Conservation (phyloP, 2,113 vertebrate species). For the Murina feae region DNA sequence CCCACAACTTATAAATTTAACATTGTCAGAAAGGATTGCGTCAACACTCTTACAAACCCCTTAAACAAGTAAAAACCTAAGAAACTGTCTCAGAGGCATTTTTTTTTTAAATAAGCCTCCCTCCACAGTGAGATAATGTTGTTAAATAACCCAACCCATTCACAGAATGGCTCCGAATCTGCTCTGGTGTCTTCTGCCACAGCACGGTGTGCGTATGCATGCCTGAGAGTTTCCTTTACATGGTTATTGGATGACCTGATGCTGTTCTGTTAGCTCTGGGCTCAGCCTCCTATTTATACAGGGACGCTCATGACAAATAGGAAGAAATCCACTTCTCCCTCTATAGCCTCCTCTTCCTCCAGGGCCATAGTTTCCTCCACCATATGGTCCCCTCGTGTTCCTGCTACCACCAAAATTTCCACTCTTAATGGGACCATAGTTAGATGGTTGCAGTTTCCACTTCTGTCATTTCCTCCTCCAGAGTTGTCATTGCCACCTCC, state of each 20-base stretch:
- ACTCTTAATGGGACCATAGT: conserved; percentile 88
- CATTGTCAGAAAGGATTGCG: conserved; percentile 91
- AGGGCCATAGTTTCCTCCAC: conserved; percentile 79
- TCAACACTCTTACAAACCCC: conserved; percentile 90
- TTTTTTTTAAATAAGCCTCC: conserved; percentile 91
- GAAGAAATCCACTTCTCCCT: no score
- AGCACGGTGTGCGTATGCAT: no score
- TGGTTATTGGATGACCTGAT: no score
- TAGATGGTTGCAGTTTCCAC: conserved; percentile 88
- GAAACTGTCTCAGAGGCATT: conserved; percentile 91
- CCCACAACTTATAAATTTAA: conserved; percentile 91
- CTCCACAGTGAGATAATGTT: conserved; percentile 90
- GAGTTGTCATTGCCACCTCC: no score
- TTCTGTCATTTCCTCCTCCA: conserved; percentile 86
- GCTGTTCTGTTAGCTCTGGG: no score
- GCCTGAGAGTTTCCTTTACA: no score
- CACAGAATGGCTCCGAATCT: no score
- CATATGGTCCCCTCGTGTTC: conserved; percentile 89
- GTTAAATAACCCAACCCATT: conserved; percentile 87
- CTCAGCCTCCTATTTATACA: no score
- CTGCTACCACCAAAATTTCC: conserved; percentile 88
- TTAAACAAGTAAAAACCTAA: conserved; percentile 91
- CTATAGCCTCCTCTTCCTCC: no score
- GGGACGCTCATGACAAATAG: no score
- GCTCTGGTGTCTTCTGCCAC: no score